Evolutionary conservation across 1,140 invertebrate genomes (phyloP), one percentile per base, ranked within the genome.

Genomic region (Pachyrhynchus sulphureomaculatus): DNA sequence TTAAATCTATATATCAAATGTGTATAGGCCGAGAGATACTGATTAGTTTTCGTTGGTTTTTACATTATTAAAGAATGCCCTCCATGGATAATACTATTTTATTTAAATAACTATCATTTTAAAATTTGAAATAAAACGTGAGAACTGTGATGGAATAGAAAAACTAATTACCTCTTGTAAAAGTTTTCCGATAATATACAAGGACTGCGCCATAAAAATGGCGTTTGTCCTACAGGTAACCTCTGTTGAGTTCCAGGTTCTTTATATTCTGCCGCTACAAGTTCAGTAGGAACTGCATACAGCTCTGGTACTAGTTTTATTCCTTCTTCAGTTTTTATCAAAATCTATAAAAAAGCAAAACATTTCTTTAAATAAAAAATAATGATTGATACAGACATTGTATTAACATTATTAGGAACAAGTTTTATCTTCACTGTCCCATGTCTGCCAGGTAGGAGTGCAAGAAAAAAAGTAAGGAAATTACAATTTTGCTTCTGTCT

Each of bases 191-290:
- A 99, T 78, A 73, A 99, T 95, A 75, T 98, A 99, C 10, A 99
- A 81, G 8, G 95, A 98, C 76, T 99, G 97, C 0, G 92, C 98
- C 97, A 99, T 75, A 98, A 86, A 77, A 99, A 98, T 2, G 97
- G 97, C 75, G 90, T 89, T 74, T 93, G 85, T 12, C 98, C 98
- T 41, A 92, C 80, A 3, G 92, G 86, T 65, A 92, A 82, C 52
- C 97, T 82, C 18, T 85, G 81, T 77, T 98, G 95, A 66, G 87
- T 93, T 24, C 95, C 92, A 1, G 95, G 95, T 62, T 92, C 85
- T 68, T 83, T 83, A 70, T 93, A 92, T 78, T 98, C 97, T 29
- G 82, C 86, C 52, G 88, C 82, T 34, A 96, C 91, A 70, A 89
- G 86, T 60, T 95, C 88, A 48, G 79, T 74, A 23, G 93, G 88